Evolutionary conservation across 2,888 invertebrate species (phyloP).

Genomic region (Ctena decussata): DNA sequence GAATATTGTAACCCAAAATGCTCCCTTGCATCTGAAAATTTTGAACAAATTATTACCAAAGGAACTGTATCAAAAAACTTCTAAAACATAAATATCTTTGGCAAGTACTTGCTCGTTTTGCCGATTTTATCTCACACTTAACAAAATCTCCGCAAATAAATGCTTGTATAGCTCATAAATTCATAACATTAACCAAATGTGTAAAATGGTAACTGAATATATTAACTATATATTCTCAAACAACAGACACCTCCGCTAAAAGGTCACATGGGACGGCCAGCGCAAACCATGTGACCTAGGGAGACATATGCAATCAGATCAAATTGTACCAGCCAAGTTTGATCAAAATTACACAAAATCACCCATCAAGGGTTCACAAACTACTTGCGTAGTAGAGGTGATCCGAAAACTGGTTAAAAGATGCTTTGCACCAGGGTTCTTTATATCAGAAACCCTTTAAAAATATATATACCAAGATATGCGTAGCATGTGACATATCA

Average conservation of each 20-base stretch:
- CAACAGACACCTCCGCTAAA: constrained; percentile 22
- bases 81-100: too few relatives aligned
- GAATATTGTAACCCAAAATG: too few relatives aligned
- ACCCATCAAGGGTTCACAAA: constrained; percentile 4
- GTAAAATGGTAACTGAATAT: too few relatives aligned
- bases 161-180: too few relatives aligned
- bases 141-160: too few relatives aligned
- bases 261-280: constrained; percentile 65
- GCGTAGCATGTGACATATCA: background rate
- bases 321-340: constrained; percentile 53
- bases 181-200: too few relatives aligned
- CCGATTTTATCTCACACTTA: too few relatives aligned
- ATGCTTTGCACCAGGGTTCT: background rate
- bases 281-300: constrained; percentile 39
- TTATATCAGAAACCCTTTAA: background rate
- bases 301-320: constrained; percentile 13
- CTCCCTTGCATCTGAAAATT: too few relatives aligned
- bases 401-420: constrained; percentile 11
- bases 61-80: too few relatives aligned
- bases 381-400: constrained; percentile 14
- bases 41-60: too few relatives aligned
- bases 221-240: too few relatives aligned
- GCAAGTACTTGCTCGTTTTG: too few relatives aligned
- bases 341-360: background rate
- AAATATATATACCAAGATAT: constrained; percentile 3